phyloP scores from a whole-genome alignment of 2,797 vertebrate species.

The Epinephelus awoara region DNA sequence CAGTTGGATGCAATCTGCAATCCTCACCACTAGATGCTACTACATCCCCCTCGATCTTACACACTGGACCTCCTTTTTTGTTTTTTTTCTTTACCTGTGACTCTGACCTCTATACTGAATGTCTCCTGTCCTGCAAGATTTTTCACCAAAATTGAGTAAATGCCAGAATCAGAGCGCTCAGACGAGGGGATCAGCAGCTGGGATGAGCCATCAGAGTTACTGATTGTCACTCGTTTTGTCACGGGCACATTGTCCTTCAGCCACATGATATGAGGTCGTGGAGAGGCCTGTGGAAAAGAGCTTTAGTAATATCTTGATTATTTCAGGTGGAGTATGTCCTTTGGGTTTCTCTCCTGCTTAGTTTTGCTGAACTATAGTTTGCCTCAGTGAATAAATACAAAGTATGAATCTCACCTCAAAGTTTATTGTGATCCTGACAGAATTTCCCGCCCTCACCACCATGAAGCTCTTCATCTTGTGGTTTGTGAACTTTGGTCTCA shows the following conservation, averaged over 20 bases:
- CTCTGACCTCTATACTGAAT: constrained; percentile 85
- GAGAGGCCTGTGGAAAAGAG: constrained; percentile 83
- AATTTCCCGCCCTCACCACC: constrained; percentile 86
- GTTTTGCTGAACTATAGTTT: not conserved
- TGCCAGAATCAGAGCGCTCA: constrained; percentile 85
- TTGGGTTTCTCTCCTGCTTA: not conserved
- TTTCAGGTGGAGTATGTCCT: not conserved
- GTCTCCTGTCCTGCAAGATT: constrained; percentile 82
- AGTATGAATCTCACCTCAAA: constrained; percentile 85
- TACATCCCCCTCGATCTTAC: no score
- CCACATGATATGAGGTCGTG: constrained; percentile 87
- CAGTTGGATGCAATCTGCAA: no score
- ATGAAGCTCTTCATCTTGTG: constrained; percentile 84
- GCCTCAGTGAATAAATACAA: not conserved
- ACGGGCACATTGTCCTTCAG: constrained; percentile 89
- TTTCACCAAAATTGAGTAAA: constrained; percentile 86
- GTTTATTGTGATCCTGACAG: constrained; percentile 85
- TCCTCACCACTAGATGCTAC: no score
- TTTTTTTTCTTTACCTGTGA: constrained; percentile 86
- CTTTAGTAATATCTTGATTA: not conserved
- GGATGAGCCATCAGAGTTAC: constrained; percentile 80
- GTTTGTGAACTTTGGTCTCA: constrained; percentile 87
- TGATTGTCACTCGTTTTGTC: constrained; percentile 77
- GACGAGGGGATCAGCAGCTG: constrained; percentile 89
- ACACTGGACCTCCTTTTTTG: not conserved